Conservation (phyloP, 2,113 vertebrate genomes). For the Tetrao urogallus region DNA sequence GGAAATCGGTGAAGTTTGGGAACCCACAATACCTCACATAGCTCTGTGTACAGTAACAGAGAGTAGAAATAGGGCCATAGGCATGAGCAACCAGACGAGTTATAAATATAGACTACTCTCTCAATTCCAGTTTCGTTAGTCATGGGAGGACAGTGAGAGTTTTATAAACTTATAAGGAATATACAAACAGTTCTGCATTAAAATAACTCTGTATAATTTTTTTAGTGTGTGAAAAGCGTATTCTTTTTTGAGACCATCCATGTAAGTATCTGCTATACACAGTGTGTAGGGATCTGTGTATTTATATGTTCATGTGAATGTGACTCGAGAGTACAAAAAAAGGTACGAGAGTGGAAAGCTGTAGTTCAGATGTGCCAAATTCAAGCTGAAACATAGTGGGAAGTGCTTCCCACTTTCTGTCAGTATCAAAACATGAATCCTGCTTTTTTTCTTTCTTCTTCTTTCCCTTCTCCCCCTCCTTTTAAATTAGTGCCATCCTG, state of each 20-base stretch:
- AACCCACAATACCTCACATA: slow-evolving; percentile 87
- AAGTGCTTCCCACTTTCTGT: slow-evolving; percentile 38
- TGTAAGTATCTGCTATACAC: slow-evolving; percentile 67
- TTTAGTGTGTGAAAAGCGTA: slow-evolving; percentile 77
- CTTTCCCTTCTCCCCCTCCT: neutral
- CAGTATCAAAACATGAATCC: neutral
- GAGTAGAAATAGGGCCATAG: slow-evolving; percentile 83
- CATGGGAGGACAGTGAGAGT: slow-evolving; percentile 83
- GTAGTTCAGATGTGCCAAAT: slow-evolving; percentile 23
- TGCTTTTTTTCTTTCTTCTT: neutral
- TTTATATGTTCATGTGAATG: slow-evolving; percentile 41
- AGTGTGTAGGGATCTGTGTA: slow-evolving; percentile 48
- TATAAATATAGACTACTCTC: slow-evolving; percentile 92
- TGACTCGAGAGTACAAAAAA: slow-evolving; percentile 60
- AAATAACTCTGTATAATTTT: slow-evolving; percentile 80
- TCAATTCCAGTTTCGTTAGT: slow-evolving; percentile 88
- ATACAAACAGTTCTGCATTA: slow-evolving; percentile 82
- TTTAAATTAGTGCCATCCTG: neutral
- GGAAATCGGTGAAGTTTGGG: slow-evolving; percentile 83
- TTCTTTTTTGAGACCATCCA: slow-evolving; percentile 71
- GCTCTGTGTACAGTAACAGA: slow-evolving; percentile 83
- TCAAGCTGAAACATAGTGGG: slow-evolving; percentile 45
- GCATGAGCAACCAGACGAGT: slow-evolving; percentile 79
- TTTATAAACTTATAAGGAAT: slow-evolving; percentile 92
- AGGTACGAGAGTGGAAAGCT: slow-evolving; percentile 9